Conservation (phyloP, 2,888 invertebrate genomes). For the Ischnura elegans region DNA sequence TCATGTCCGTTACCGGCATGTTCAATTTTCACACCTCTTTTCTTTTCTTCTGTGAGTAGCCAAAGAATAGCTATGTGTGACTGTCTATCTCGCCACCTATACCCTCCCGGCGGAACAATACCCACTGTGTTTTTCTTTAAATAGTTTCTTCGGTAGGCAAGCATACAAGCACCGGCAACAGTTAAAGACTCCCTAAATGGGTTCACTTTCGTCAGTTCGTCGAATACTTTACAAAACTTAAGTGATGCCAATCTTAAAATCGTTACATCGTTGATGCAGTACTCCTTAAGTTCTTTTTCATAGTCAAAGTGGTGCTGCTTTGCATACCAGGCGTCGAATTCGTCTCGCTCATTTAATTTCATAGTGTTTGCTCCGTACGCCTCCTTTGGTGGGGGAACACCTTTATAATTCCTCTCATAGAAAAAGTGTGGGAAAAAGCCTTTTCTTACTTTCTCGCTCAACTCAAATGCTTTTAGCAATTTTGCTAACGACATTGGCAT, state of each 20-base stretch:
- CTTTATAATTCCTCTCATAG: constrained; percentile 70
- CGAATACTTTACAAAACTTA: no score
- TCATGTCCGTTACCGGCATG: constrained; percentile 53
- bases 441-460: constrained; percentile 34
- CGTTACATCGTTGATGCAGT: no score
- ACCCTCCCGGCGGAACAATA: background rate
- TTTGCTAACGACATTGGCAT: background rate
- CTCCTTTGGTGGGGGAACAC: no score
- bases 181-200: constrained; percentile 71
- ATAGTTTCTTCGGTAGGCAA: constrained; percentile 70
- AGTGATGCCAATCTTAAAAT: no score
- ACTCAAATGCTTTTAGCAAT: background rate
- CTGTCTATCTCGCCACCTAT: constrained; percentile 68
- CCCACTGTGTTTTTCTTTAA: constrained; percentile 16
- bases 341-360: no score
- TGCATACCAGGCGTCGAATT: no score
- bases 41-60: constrained; percentile 46
- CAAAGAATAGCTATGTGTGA: constrained; percentile 70
- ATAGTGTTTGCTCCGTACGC: no score
- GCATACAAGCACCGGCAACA: constrained; percentile 71
- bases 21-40: background rate
- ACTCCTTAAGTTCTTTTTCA: no score
- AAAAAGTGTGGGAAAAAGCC: constrained; percentile 72
- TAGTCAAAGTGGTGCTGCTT: no score
- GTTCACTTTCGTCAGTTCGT: constrained; percentile 52